Base-by-base conservation (phyloP, 2,888 invertebrate genomes). In the Sceliomorpha sp. region DNA sequence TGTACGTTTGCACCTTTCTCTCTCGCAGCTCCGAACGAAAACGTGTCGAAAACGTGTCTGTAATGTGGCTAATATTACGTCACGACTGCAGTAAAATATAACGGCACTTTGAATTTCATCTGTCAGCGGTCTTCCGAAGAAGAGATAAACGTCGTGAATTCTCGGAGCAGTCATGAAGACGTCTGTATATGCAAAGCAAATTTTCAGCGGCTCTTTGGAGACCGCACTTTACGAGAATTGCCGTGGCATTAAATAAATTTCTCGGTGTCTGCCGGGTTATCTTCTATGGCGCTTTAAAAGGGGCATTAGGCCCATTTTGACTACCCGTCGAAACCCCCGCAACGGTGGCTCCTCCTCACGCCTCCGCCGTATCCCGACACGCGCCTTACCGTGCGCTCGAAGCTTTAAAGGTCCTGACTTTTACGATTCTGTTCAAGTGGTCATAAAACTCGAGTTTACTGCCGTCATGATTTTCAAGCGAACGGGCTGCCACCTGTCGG, bases 341-440 rank as follows among this genome's bases (percentile, higher is more conserved):
- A 70, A 73, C 47, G 13, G 47, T 50, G 63, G 44, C 67, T 51
- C 44, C 67, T 51, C 44, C 72, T 81, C 83, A 84, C 85, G 82
- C 82, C 83, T 84, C 78, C 82, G 81, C 85, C 80, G 80, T 86
- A 83, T 83, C 81, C n/a, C 82, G 86, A 85, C 88, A 88, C 87
- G 87, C 87, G 88, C 86, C 87, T 85, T 80, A 81, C 82, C 77
- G 77, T 74, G 74, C 79, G 77, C 80, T 80, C n/a, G n/a, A 80
- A 83, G 87, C 87, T 88, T 20, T 83, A 85, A 84, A 88, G 86
- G 85, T 84, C 87, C 86, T 87, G 90, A 90, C 90, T 89, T 90
- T 90, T 90, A 90, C 89, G 90, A 90, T 89, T 90, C 88, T 87
- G 86, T 89, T 90, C 89, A 90, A 90, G 90, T 89, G 88, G 88